Conservation (phyloP, 2,888 invertebrate genomes). For the Tenodera sinensis region DNA sequence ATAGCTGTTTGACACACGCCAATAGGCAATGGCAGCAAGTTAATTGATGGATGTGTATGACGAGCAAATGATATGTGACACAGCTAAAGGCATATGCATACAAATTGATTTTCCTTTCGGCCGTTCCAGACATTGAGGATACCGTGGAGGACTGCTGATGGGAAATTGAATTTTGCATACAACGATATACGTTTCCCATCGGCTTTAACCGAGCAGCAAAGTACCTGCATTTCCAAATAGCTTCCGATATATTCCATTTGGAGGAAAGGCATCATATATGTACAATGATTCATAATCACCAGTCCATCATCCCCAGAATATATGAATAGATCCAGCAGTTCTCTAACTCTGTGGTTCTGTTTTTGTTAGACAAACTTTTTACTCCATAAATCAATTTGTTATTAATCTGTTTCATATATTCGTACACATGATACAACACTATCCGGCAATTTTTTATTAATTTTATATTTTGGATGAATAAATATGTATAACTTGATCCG, state of each 20-base stretch:
- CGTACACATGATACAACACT: too few relatives aligned
- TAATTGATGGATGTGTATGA: background rate
- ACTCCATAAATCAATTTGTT: too few relatives aligned
- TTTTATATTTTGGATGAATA: too few relatives aligned
- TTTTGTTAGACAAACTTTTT: too few relatives aligned
- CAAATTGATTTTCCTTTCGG: background rate
- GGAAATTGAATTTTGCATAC: background rate
- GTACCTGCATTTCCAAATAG: background rate
- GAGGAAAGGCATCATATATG: background rate
- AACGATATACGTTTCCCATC: background rate
- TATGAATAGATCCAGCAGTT: too few relatives aligned
- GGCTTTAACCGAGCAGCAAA: background rate
- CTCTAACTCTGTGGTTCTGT: too few relatives aligned
- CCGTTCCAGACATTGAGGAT: background rate
- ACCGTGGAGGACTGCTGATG: background rate
- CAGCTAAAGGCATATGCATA: background rate
- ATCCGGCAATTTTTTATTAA: too few relatives aligned
- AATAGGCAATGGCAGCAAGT: background rate
- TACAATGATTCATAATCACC: too few relatives aligned
- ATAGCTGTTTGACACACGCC: background rate
- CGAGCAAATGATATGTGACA: background rate
- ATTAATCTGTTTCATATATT: too few relatives aligned
- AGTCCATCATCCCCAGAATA: too few relatives aligned
- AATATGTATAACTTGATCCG: too few relatives aligned
- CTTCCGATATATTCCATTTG: background rate